A percentile compares a stretch with the other conserved stretches of the same genome.
Conservation (phyloP, 2,113 vertebrate genomes). For the Trichomycterus rosablanca region DNA sequence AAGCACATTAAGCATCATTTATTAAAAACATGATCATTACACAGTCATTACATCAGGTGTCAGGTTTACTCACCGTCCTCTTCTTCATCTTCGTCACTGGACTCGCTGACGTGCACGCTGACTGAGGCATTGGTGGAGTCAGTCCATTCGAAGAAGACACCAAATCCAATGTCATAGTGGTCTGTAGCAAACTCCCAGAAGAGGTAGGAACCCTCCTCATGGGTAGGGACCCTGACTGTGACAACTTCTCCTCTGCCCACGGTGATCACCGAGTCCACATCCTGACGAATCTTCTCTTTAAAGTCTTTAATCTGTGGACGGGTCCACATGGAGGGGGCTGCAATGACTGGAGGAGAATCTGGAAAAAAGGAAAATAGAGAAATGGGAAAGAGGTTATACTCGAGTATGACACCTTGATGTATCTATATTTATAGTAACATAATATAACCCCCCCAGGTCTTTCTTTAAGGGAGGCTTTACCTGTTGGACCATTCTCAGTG, state of each 20-base stretch:
- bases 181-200: slow-evolving; percentile 99
- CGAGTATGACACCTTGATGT: too few species aligned
- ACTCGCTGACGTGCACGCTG: slow-evolving; percentile 97
- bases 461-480: slow-evolving; percentile 5
- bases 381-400: neutral
- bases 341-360: slow-evolving; percentile 87
- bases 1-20: too few species aligned
- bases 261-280: slow-evolving; percentile 95
- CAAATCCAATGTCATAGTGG: slow-evolving; percentile 98
- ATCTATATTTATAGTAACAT: too few species aligned
- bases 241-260: slow-evolving; percentile 97
- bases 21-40: too few species aligned
- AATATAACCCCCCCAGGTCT: too few species aligned
- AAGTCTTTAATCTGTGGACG: slow-evolving; percentile 97
- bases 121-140: slow-evolving; percentile 89
- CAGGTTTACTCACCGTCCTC: slow-evolving; percentile 79
- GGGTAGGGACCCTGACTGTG: slow-evolving; percentile 94
- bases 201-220: slow-evolving; percentile 94
- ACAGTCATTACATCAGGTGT: too few species aligned
- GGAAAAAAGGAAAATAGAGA: slow-evolving; percentile 20
- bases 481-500: slow-evolving; percentile 90
- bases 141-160: slow-evolving; percentile 99
- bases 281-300: slow-evolving; percentile 97
- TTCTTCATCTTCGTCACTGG: slow-evolving; percentile 96
- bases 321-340: slow-evolving; percentile 98